Evolutionary conservation across 2,888 invertebrate species (phyloP), one percentile per base, ranked within the genome.

Genomic region (Hyles lineata): DNA sequence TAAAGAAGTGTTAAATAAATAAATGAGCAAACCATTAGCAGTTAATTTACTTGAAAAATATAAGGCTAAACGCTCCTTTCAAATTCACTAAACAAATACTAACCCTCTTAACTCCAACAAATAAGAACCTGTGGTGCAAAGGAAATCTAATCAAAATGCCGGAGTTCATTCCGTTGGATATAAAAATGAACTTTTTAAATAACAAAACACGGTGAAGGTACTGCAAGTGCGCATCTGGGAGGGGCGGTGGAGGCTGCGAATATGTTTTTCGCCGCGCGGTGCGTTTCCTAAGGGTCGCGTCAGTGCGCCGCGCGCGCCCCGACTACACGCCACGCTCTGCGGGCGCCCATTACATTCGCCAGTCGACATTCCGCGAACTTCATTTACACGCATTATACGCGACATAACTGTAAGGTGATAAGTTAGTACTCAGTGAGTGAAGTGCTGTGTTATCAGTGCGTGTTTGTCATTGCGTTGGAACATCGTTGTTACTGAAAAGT

Each of bases 201-300:
- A 82, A 67, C 76, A 85, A 80, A 77, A 82, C 81, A 80, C 80
- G 83, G 84, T 76, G 81, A 85, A 79, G 77, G 50, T 85, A 89
- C 85, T 92, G 92, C 90, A 92, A 92, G 87, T 90, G 92, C 92
- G 92, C 92, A 92, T 90, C 88, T 73, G 82, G 83, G 78, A 82
- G 85, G 87, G 89, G 85, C 87, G 89, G 90, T 83, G 89, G 93
- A 94, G 92, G 92, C 94, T 93, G 93, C 87, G 89, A 86, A 87
- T 82, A 85, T 85, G 86, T 86, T 91, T 90, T 90, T 85, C 90
- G 58, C 71, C 75, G 74, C 74, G 70, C 84, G 43, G 43, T 43
- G 43, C 43, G 43, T 43, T 43, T 78, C 75, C 82, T 77, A 82
- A 83, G 87, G 50, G 67, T 67, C 23, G 87, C 92, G 91, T 88